Percentiles rank a stretch among this genome's conserved stretches.
Evolutionary conservation across 2,888 invertebrate genomes (phyloP).

Genomic region (Orchesella flavescens): DNA sequence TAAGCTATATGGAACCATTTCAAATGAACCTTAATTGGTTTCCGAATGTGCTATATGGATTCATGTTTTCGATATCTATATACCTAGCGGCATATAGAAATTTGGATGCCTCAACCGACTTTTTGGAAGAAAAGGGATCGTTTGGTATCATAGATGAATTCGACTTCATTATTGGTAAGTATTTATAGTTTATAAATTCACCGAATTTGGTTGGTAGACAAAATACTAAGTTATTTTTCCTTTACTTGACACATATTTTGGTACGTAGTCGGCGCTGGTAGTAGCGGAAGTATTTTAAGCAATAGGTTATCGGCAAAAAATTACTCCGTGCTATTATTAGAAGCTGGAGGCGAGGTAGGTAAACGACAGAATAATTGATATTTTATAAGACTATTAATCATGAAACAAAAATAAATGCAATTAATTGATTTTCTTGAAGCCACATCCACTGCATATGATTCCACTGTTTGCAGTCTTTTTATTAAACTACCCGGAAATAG

Average conservation of each 20-base stretch:
- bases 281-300: constrained; percentile 54
- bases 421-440: constrained; percentile 1
- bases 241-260: constrained; percentile 8
- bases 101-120: constrained; percentile 54
- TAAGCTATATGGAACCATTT: constrained; percentile 9
- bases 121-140: constrained; percentile 25
- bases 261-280: constrained; percentile 55
- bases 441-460: constrained; percentile 60
- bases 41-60: constrained; percentile 59
- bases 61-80: constrained; percentile 55
- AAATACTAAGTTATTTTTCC: neutral
- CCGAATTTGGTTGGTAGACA: neutral
- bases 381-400: neutral
- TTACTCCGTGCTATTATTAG: constrained; percentile 57
- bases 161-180: constrained; percentile 64
- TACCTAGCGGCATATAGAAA: constrained; percentile 51
- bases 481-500: constrained; percentile 58
- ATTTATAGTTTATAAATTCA: too few relatives aligned
- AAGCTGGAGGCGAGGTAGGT: constrained; percentile 52
- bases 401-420: too few relatives aligned
- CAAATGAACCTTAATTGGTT: constrained; percentile 14
- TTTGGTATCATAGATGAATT: constrained; percentile 49
- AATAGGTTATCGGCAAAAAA: constrained; percentile 56
- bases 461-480: constrained; percentile 53
- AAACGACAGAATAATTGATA: too few relatives aligned